Conservation (phyloP, 2,888 invertebrate species). For the Cosmopolites sordidus region DNA sequence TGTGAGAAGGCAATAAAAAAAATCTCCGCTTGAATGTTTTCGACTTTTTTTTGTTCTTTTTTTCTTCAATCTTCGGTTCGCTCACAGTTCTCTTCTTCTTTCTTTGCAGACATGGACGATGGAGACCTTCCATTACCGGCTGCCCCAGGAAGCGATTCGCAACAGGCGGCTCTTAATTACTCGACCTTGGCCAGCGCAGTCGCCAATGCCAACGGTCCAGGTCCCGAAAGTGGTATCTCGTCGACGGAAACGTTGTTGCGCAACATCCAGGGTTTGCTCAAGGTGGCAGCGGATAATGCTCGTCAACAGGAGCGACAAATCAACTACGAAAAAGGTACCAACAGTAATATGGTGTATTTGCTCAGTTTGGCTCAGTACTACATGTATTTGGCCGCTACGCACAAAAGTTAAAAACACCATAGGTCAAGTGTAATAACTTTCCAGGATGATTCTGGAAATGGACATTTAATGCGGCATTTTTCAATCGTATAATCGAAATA, state of each 20-base stretch:
- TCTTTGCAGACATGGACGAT: slow-evolving; percentile 68
- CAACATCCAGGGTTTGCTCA: slow-evolving; percentile 92
- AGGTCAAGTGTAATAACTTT: no score
- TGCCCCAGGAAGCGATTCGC: slow-evolving; percentile 51
- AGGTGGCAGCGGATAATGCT: slow-evolving; percentile 96
- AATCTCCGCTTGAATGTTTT: neutral
- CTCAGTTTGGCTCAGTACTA: slow-evolving; percentile 50
- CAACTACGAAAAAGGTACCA: slow-evolving; percentile 92
- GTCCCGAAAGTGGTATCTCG: slow-evolving; percentile 59
- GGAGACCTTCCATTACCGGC: slow-evolving; percentile 63
- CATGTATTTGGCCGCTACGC: slow-evolving; percentile 50
- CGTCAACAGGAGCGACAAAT: slow-evolving; percentile 94
- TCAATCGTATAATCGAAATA: no score
- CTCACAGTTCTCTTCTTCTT: neutral
- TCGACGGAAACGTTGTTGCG: slow-evolving; percentile 91
- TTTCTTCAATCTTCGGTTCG: neutral
- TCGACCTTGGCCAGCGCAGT: slow-evolving; percentile 67
- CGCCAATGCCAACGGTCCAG: slow-evolving; percentile 53
- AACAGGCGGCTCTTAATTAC: slow-evolving; percentile 79
- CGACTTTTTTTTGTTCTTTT: neutral
- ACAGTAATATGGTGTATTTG: slow-evolving; percentile 51
- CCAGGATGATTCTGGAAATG: no score
- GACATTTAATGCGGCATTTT: no score
- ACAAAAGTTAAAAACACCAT: slow-evolving; percentile 44
- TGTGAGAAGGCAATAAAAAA: neutral